Evolutionary conservation across 2,113 vertebrate genomes (phyloP).

Genomic region (Calyptommatus sinebrachiatus): DNA sequence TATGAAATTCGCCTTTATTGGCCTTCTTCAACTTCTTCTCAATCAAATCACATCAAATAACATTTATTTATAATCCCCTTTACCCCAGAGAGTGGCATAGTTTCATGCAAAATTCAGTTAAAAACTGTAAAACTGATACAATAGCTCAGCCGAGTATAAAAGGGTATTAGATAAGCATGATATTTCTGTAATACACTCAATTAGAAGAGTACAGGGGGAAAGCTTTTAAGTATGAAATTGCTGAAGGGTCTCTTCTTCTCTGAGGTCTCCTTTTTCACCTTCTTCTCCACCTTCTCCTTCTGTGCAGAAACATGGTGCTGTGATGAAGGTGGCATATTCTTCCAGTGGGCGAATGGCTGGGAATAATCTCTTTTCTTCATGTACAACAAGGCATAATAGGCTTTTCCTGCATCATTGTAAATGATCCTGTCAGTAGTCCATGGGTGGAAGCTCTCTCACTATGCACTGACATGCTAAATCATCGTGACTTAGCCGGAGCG

Average conservation of each 20-base stretch:
- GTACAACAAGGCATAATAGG: neutral
- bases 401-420: neutral
- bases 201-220: neutral
- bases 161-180: too few species aligned
- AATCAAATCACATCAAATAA: too few species aligned
- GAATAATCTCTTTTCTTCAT: neutral
- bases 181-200: too few species aligned
- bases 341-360: conserved; percentile 7
- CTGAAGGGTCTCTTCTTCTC: too few species aligned
- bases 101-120: too few species aligned
- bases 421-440: conserved; percentile 5
- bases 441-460: conserved; percentile 29
- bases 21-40: neutral
- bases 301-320: neutral
- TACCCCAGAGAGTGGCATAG: too few species aligned
- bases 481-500: conserved; percentile 33
- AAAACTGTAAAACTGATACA: too few species aligned
- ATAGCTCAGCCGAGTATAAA: too few species aligned
- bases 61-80: too few species aligned
- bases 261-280: neutral
- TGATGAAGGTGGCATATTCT: neutral
- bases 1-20: too few species aligned
- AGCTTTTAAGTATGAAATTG: neutral
- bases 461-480: conserved; percentile 42
- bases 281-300: neutral